Evolutionary conservation across 2,888 invertebrate species (phyloP).

Genomic region (Bembecia ichneumoniformis): DNA sequence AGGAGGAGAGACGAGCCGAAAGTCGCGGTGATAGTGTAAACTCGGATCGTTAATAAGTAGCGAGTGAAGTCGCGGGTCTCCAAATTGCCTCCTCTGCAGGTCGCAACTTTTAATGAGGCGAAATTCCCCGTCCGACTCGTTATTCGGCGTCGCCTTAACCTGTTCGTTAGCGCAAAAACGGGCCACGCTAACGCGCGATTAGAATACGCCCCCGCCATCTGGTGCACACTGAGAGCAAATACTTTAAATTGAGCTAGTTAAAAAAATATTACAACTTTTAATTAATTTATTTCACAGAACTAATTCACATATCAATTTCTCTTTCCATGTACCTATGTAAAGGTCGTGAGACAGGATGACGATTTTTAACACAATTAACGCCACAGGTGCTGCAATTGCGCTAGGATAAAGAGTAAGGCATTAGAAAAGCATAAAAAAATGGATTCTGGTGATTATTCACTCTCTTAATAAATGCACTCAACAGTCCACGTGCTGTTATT

Average conservation of each 20-base stretch:
- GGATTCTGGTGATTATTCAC: too few relatives aligned
- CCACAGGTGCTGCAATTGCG: too few relatives aligned
- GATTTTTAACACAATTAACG: too few relatives aligned
- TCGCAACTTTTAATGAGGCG: conserved; percentile 72
- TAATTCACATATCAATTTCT: too few relatives aligned
- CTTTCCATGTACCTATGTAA: too few relatives aligned
- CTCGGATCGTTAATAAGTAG: conserved; percentile 57
- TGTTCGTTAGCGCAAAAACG: conserved; percentile 72
- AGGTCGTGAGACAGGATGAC: too few relatives aligned
- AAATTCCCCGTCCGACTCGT: conserved; percentile 60
- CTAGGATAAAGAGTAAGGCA: too few relatives aligned
- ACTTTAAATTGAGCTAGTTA: background rate
- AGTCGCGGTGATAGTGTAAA: conserved; percentile 25
- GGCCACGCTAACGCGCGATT: conserved; percentile 69
- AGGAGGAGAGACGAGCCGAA: background rate
- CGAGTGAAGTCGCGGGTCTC: conserved; percentile 48
- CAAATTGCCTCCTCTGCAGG: conserved; percentile 67
- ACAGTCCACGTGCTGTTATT: too few relatives aligned
- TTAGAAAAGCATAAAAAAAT: too few relatives aligned
- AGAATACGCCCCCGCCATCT: conserved; percentile 55
- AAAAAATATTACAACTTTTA: too few relatives aligned
- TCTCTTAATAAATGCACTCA: too few relatives aligned
- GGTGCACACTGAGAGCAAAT: conserved; percentile 34
- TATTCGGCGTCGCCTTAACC: conserved; percentile 56
- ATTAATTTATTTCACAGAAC: too few relatives aligned